A percentile compares a stretch with the other conserved stretches of the same genome.
Conservation (phyloP, 2,113 vertebrate genomes). For the Romanogobio albipinnatus region DNA sequence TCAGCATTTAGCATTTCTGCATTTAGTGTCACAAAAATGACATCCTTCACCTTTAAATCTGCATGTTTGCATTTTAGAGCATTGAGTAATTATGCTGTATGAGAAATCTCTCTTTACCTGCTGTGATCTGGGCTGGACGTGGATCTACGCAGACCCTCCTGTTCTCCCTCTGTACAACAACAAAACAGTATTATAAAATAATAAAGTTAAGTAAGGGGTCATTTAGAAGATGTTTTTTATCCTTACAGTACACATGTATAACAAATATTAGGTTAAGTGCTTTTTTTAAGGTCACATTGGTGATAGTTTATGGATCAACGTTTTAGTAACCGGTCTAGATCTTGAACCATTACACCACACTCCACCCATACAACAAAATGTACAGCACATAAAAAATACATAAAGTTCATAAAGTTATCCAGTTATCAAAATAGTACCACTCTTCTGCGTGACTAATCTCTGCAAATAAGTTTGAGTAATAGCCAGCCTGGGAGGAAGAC, state of each 20-base stretch:
- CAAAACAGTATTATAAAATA: constrained; percentile 22
- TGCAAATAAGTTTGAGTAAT: constrained; percentile 13
- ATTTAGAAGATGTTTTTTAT: background rate
- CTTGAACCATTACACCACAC: background rate
- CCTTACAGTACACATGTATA: background rate
- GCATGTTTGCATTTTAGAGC: background rate
- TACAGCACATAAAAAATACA: constrained; percentile 9
- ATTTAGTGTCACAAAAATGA: background rate
- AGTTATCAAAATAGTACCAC: background rate
- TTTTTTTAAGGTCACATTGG: background rate
- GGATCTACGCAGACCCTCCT: constrained; percentile 70
- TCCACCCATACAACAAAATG: background rate
- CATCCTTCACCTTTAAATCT: background rate
- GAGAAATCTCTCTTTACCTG: constrained; percentile 65
- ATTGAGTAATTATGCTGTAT: background rate
- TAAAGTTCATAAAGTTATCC: background rate
- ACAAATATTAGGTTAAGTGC: background rate
- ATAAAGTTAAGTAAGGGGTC: background rate
- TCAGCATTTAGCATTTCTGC: background rate
- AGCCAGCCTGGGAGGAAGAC: background rate
- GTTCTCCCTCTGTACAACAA: constrained; percentile 69
- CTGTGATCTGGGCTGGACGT: constrained; percentile 76
- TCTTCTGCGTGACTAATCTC: background rate
- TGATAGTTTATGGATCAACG: background rate
- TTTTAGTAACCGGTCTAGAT: background rate